Conservation (phyloP, 2,888 invertebrate species). For the Carcina quercana region DNA sequence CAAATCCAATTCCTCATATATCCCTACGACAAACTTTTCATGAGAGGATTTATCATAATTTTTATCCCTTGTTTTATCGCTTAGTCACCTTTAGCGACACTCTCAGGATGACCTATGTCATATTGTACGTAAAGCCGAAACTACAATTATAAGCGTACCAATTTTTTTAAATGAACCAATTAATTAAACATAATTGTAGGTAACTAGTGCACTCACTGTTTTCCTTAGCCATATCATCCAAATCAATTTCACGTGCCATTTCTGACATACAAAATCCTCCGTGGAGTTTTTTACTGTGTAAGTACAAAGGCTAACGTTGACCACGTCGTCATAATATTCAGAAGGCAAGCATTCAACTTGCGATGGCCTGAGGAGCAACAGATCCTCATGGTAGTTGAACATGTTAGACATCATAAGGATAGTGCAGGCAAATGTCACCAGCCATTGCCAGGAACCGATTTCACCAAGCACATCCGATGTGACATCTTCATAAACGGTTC, state of each 20-base stretch:
- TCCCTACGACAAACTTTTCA: no score
- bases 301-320: constrained; percentile 41
- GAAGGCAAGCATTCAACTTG: constrained; percentile 36
- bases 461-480: constrained; percentile 54
- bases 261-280: constrained; percentile 31
- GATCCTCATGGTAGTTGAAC: constrained; percentile 51
- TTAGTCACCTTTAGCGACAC: no score
- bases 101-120: no score
- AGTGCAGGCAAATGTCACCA: constrained; percentile 46
- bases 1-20: no score
- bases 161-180: no score
- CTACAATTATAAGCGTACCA: no score
- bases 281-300: constrained; percentile 32
- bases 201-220: constrained; percentile 40
- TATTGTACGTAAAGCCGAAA: no score
- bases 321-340: constrained; percentile 22
- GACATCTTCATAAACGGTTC: constrained; percentile 60
- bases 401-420: constrained; percentile 37
- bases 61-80: no score
- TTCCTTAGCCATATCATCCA: constrained; percentile 56
- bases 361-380: constrained; percentile 40
- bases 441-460: constrained; percentile 61
- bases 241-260: constrained; percentile 47
- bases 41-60: no score
- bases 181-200: no score